Evolutionary conservation across 2,797 vertebrate genomes (phyloP).

Genomic region (Pangasius macronema): DNA sequence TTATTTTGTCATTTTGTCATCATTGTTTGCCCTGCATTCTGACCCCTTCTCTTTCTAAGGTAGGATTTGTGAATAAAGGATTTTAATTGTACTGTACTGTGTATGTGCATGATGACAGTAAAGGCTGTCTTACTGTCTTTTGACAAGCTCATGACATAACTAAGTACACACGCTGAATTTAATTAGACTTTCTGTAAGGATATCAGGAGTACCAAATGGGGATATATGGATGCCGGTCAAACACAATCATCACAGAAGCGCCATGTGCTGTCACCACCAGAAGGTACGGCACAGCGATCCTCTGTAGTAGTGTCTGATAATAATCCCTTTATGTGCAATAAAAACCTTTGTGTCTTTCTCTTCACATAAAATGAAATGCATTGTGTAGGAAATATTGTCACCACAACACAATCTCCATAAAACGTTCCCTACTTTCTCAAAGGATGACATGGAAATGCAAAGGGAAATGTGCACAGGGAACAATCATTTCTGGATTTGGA

Average conservation of each 20-base stretch:
- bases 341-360: neutral
- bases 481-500: neutral
- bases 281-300: neutral
- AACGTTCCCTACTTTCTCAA: neutral
- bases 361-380: neutral
- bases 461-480: neutral
- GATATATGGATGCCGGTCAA: neutral
- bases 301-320: neutral
- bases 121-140: neutral
- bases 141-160: neutral
- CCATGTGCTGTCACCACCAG: neutral
- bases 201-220: neutral
- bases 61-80: neutral
- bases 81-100: neutral
- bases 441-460: neutral
- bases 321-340: neutral
- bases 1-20: too few species aligned
- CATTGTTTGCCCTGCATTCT: neutral
- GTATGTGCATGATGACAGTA: neutral
- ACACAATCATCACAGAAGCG: neutral
- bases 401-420: neutral
- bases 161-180: neutral
- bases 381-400: neutral
- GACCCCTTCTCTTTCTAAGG: neutral
- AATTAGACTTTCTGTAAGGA: neutral